Conservation (phyloP, 2,113 vertebrate species). For the Pavo muticus region DNA sequence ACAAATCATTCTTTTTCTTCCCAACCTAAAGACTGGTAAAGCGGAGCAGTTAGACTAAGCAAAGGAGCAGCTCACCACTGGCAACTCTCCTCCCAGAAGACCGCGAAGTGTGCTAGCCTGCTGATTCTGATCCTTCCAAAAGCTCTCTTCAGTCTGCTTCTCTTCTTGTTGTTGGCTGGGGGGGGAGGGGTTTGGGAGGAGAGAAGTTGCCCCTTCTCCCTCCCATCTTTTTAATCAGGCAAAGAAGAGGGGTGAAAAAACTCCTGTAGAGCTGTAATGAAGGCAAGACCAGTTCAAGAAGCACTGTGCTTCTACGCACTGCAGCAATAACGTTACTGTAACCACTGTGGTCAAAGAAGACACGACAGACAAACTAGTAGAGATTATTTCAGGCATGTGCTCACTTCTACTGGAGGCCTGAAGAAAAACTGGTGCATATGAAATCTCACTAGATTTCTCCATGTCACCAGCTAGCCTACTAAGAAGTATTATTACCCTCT, state of each 20-base stretch:
- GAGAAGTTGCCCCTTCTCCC: not conserved
- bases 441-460: not conserved
- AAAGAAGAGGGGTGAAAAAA: not conserved
- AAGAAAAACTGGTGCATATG: not conserved
- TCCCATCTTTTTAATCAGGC: not conserved
- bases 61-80: not conserved
- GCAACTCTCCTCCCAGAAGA: not conserved
- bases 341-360: not conserved
- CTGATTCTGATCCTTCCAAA: not conserved
- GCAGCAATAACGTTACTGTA: not conserved
- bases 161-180: not conserved
- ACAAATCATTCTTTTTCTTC: not conserved
- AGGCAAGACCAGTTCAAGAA: not conserved
- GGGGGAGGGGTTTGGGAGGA: too few species aligned
- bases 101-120: not conserved
- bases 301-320: fast-evolving
- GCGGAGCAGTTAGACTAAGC: not conserved
- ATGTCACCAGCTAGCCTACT: not conserved
- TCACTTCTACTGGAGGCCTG: not conserved
- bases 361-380: not conserved
- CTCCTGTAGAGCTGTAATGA: not conserved
- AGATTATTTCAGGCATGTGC: not conserved
- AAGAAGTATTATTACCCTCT: not conserved
- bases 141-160: not conserved
- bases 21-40: not conserved